Evolutionary conservation across 2,113 vertebrate species (phyloP).

Genomic region (Cettia cetti): DNA sequence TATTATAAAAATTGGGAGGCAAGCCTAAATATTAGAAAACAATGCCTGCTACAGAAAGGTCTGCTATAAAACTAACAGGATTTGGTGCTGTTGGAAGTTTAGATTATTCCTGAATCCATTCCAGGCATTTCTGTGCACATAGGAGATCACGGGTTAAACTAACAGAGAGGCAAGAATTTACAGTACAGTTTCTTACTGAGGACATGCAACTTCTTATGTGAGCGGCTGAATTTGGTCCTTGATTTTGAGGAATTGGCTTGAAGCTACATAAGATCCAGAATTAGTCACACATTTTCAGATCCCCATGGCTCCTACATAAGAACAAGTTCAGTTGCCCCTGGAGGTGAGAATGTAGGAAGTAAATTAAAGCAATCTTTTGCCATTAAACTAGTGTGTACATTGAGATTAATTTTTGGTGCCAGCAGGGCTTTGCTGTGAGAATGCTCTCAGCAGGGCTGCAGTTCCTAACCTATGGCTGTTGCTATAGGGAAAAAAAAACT

Average conservation of each 20-base stretch:
- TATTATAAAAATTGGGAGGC: neutral
- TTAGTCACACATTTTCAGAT: conserved; percentile 28
- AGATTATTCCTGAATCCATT: neutral
- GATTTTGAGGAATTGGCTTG: neutral
- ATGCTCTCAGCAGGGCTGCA: neutral
- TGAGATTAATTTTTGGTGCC: conserved; percentile 46
- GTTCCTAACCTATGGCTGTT: neutral
- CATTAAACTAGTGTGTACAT: conserved; percentile 17
- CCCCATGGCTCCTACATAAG: neutral
- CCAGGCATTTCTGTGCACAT: neutral
- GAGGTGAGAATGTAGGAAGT: conserved; percentile 20
- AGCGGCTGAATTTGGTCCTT: neutral
- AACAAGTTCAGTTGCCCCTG: neutral
- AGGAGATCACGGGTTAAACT: neutral
- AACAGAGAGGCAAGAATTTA: neutral
- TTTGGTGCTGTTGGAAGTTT: neutral
- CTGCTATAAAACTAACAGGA: neutral
- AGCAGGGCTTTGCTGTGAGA: neutral
- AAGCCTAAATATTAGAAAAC: neutral
- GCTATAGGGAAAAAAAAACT: neutral
- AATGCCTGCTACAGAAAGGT: neutral
- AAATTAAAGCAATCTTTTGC: conserved; percentile 48
- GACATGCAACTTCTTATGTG: neutral
- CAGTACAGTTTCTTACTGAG: neutral
- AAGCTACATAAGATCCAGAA: neutral